Evolutionary conservation across 2,797 vertebrate species (phyloP), one percentile per base, ranked within the genome.

Genomic region (Enteromius mattozi): DNA sequence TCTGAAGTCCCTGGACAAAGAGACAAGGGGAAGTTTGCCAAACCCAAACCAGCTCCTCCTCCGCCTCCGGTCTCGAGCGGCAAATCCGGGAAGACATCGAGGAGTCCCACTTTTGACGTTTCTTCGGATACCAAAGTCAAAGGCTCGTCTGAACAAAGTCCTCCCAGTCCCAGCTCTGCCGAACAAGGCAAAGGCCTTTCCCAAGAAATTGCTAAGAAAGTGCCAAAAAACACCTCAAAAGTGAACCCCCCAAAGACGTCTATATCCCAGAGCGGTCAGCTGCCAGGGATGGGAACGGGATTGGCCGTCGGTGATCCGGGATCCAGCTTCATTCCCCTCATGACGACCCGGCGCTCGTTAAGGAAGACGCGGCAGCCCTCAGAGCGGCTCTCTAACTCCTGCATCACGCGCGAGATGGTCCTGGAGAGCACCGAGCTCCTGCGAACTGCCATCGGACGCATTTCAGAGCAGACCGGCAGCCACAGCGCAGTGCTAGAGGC

Each of bases 401-500:
- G 97, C 19, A 95, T 99, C 94, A 99, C 98, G 0, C 96, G 97
- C 1, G 96, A 97, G 3, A 97, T 96, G 91, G 96, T 99, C 83
- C 80, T 99, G 89, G 97, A 97, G 40, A 95, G 97, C 90, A 95
- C 96, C 0, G 97, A 98, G 92, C 95, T 94, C 19, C 95, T 99
- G 1, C 96, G 97, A 13, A 82, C 95, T 0, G 97, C 98, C 91
- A 98, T 99, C 88, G 96, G 92, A 90, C 96, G 94, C 85, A 97
- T 98, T 94, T 97, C 97, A 0, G 98, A 99, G 90, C 97, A 99
- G 88, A 98, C 96, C 84, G 98, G 96, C 19, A 99, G 97, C 94
- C 98, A 99, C 91, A 96, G 96, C 0, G 96, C 97, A 0, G 98
- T 99, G 87, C 92, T 99, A 70, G 98, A 99, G 91, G 98, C 98